Base-by-base conservation (phyloP, 2,113 vertebrate genomes). In the Perognathus longimembris region DNA sequence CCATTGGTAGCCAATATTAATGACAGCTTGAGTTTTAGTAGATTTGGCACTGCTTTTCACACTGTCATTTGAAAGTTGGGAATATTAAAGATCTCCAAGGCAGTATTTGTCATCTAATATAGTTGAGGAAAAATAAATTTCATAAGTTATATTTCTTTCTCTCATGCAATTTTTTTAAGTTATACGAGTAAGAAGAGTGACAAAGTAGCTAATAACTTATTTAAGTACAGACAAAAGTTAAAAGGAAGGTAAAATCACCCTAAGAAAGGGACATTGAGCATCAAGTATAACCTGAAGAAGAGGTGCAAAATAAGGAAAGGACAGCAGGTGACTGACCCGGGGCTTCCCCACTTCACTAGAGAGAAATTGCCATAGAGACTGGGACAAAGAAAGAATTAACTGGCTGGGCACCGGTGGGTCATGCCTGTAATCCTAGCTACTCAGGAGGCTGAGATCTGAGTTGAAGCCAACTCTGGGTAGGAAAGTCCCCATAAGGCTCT, bases 31-130 rank as follows among this genome's bases (percentile, higher is more conserved):
- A 2, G 7, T 70, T 95, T 85, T 76, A 61, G 32, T 81, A 36
- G 20, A 45, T 64, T 75, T 95, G 45, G 10, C 54, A 57, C 42
- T 21, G 11, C 10, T 76, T 66, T 64, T 73, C n/a, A 88, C 81
- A 21, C 10, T 70, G 42, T 76, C 36, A 75, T 88, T 91, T 6
- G 71, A n/a, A 57, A 91, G 22, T 15, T 69, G 42, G 34, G 69
- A 88, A 79, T 76, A 86, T 11, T 75, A 71, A 94, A 40, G 54
- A 82, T 14, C 36, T 78, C 36, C 17, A 82, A 84, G 81, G 67
- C 30, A 75, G 61, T 6, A 91, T 76, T 79, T 42, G 50, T n/a
- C 4, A 42, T 77, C 50, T 85, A 86, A 11, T 94, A 74, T 69
- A 78, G 17, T 40, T 85, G 42, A 84, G 76, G 30, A 54, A 9